Percentiles rank a stretch among this genome's conserved stretches.
Conservation (phyloP, 2,797 vertebrate genomes). For the Geotrypetes seraphini region DNA sequence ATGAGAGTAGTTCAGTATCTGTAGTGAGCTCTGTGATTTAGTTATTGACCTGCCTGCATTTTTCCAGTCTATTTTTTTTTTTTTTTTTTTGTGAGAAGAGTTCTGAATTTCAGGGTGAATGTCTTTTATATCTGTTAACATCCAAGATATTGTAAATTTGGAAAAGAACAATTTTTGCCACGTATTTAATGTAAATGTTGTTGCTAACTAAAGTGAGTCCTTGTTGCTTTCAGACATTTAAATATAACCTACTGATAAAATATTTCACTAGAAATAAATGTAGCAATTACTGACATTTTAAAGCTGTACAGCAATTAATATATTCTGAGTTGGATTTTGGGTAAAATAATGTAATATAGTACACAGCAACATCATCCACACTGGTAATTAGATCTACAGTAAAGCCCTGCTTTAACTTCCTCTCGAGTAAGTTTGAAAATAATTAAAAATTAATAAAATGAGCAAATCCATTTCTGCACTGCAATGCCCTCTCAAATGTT, state of each 20-base stretch:
- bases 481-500: no score
- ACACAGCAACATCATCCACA: no score
- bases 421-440: no score
- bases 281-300: slow-evolving; percentile 12
- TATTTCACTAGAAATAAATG: slow-evolving; percentile 5
- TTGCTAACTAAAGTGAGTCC: slow-evolving; percentile 5
- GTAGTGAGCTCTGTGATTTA: background rate
- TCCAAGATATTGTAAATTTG: background rate
- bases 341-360: no score
- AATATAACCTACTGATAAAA: slow-evolving; percentile 9
- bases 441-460: no score
- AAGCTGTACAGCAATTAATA: background rate
- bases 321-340: background rate
- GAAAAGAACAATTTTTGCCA: no score
- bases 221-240: slow-evolving; percentile 13
- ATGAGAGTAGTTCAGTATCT: slow-evolving; percentile 5
- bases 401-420: no score
- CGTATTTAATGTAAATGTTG: no score
- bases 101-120: slow-evolving; percentile 3
- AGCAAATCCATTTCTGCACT: no score
- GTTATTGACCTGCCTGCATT: background rate
- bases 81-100: slow-evolving; percentile 1
- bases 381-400: no score
- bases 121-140: slow-evolving; percentile 16
- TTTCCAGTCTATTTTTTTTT: no score